Evolutionary conservation across 2,888 invertebrate genomes (phyloP).

Genomic region (Hermodice carunculata): DNA sequence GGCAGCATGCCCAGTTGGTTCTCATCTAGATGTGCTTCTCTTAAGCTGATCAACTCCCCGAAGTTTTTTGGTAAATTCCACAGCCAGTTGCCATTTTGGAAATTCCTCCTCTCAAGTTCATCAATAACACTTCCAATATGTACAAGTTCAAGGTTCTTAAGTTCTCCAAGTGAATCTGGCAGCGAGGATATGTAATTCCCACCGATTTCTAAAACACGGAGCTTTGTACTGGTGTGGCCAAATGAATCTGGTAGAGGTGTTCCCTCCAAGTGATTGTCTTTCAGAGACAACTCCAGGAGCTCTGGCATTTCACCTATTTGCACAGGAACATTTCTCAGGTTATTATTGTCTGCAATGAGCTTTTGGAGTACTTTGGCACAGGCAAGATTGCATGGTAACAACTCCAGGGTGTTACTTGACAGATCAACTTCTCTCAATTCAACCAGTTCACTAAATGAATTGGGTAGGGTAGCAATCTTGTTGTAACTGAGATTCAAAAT

Average conservation of each 20-base stretch:
- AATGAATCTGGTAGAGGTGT: slow-evolving; percentile 1
- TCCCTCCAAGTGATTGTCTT: slow-evolving; percentile 14
- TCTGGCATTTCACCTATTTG: slow-evolving; percentile 11
- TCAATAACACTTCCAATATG: slow-evolving; percentile 57
- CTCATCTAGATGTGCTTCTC: slow-evolving; percentile 54
- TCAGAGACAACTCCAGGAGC: slow-evolving; percentile 1
- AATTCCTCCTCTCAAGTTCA: slow-evolving; percentile 56
- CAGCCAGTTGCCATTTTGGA: slow-evolving; percentile 64
- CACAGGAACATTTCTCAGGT: background rate
- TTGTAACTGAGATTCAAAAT: slow-evolving; percentile 13
- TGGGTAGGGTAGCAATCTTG: slow-evolving; percentile 10
- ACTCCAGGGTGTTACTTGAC: slow-evolving; percentile 6
- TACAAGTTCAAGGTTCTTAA: slow-evolving; percentile 48
- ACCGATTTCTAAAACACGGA: slow-evolving; percentile 32
- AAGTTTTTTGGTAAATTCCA: slow-evolving; percentile 50
- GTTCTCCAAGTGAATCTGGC: slow-evolving; percentile 52
- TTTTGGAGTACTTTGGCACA: background rate
- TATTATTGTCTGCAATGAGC: slow-evolving; percentile 3
- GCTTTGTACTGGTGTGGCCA: slow-evolving; percentile 3
- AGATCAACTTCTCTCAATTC: slow-evolving; percentile 15
- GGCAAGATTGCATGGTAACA: background rate
- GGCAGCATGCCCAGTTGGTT: slow-evolving; percentile 56
- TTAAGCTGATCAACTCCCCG: slow-evolving; percentile 46
- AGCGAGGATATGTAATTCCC: slow-evolving; percentile 56
- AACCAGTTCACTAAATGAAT: slow-evolving; percentile 6